These are phyloP conservation scores for Macroteleia sp. DNA, from an alignment of 2,888 invertebrate genomes.

Conservation along the genomic window DNA sequence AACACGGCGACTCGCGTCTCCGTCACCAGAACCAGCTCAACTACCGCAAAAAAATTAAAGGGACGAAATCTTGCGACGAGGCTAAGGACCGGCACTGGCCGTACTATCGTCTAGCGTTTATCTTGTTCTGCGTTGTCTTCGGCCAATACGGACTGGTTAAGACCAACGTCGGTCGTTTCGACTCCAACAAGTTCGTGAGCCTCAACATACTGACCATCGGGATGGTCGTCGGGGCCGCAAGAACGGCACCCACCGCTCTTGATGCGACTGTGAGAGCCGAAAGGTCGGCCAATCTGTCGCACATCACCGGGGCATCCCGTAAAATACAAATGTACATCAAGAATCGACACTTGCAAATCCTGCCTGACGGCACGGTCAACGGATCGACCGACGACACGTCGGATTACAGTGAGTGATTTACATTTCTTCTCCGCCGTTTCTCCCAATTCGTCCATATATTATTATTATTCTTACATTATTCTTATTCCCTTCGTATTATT, in stretches of 20 bases:
- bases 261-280: constrained; percentile 86
- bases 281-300: constrained; percentile 92
- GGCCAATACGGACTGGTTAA: constrained; percentile 72
- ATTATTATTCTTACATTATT: too few relatives aligned
- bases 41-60: neutral
- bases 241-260: constrained; percentile 73
- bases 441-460: too few relatives aligned
- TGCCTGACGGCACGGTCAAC: constrained; percentile 93
- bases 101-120: constrained; percentile 72
- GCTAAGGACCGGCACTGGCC: constrained; percentile 57
- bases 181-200: constrained; percentile 38
- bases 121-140: constrained; percentile 75
- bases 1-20: neutral
- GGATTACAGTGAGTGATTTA: constrained; percentile 90
- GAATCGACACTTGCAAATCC: constrained; percentile 91
- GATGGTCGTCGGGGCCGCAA: constrained; percentile 71
- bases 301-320: constrained; percentile 91
- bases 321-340: constrained; percentile 94
- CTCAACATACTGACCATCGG: constrained; percentile 74
- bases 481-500: too few relatives aligned
- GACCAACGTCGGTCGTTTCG: constrained; percentile 62
- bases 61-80: neutral
- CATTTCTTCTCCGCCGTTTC: too few relatives aligned
- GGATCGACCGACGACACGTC: constrained; percentile 92
- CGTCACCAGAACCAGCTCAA: neutral